Conservation (phyloP, 2,113 vertebrate genomes). For the Aldabrachelys gigantea region DNA sequence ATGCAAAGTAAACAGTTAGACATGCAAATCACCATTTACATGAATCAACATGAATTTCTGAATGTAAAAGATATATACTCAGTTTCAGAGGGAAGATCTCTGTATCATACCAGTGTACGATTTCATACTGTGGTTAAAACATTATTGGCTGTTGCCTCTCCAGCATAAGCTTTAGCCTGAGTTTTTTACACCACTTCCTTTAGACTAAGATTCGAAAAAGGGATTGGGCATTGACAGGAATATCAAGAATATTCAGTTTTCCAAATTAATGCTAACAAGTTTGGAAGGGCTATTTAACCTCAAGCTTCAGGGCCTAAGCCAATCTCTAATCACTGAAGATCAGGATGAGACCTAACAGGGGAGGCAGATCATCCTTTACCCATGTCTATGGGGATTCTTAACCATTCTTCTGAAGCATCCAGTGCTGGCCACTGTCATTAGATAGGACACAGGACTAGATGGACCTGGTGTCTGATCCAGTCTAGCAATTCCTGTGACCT, state of each 20-base stretch:
- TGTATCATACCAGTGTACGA: not conserved
- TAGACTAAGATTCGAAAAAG: not conserved
- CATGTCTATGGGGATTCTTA: not conserved
- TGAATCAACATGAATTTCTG: fast-evolving
- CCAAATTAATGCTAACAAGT: not conserved
- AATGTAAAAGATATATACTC: not conserved
- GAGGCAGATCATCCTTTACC: not conserved
- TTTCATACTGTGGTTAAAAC: fast-evolving
- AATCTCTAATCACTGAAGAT: not conserved
- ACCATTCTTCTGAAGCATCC: not conserved
- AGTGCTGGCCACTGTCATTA: not conserved
- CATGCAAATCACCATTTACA: not conserved
- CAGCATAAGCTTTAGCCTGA: fast-evolving
- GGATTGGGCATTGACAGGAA: not conserved
- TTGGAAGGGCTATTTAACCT: not conserved
- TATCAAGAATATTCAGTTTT: not conserved
- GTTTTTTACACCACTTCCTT: not conserved
- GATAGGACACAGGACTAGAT: not conserved
- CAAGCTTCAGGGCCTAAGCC: not conserved
- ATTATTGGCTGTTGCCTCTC: not conserved
- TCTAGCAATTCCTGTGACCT: not conserved
- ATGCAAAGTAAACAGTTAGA: not conserved
- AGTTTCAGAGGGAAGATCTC: not conserved
- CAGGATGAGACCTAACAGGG: not conserved
- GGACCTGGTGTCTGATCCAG: not conserved